Percentiles rank a stretch among this genome's conserved stretches.
Conservation (phyloP, 2,113 vertebrate genomes). For the Semnornis frantzii region DNA sequence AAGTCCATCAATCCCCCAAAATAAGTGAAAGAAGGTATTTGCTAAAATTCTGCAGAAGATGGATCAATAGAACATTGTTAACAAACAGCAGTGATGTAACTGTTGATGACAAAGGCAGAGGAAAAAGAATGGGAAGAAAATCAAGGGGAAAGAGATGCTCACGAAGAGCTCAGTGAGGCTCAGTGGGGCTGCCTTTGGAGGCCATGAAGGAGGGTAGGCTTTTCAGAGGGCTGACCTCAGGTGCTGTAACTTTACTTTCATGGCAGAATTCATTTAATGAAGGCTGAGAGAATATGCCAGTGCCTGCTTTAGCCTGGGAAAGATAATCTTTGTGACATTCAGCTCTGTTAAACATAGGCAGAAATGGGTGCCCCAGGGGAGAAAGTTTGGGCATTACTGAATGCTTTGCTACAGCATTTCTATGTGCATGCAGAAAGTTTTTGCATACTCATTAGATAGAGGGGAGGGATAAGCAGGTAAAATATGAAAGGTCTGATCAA, state of each 20-base stretch:
- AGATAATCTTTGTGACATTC: background rate
- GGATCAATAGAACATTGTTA: background rate
- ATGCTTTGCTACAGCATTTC: background rate
- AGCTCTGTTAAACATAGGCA: background rate
- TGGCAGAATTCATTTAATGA: background rate
- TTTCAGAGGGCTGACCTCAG: background rate
- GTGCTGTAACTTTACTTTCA: background rate
- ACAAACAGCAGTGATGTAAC: background rate
- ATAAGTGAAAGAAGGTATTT: background rate
- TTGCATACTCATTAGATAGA: background rate
- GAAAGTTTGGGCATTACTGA: background rate
- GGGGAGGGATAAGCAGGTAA: background rate
- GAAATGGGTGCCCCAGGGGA: background rate
- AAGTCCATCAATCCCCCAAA: background rate
- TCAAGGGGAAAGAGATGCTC: background rate
- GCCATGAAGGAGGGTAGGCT: fast-evolving
- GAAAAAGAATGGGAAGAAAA: background rate
- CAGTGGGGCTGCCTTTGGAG: background rate
- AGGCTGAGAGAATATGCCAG: background rate
- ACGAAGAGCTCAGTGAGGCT: background rate
- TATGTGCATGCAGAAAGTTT: background rate
- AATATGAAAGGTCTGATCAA: background rate
- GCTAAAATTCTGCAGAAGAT: background rate
- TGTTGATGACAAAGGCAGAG: background rate
- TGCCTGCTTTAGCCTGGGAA: background rate